Evolutionary conservation across 2,888 invertebrate species (phyloP), one percentile per base, ranked within the genome.

Genomic region (Erebia ligea): DNA sequence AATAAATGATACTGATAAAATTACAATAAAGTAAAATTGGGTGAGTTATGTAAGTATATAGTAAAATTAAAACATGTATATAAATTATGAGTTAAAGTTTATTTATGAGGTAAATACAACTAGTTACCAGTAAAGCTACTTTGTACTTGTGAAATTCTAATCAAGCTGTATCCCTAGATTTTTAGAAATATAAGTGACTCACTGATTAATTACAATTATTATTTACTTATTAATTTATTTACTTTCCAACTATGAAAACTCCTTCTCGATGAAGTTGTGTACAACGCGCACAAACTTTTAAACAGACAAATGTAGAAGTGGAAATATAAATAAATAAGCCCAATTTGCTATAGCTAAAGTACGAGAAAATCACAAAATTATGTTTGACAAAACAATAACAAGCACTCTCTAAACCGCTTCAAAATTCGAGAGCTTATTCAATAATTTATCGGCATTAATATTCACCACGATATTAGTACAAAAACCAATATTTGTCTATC

Each of bases 401-500:
- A 59, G 42, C 68, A 70, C 50, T 72, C 67, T 8, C 54, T 17
- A 62, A 59, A 63, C 54, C 34, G n/a, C 61, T 67, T 65, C 25
- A 52, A 64, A 72, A 72, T 70, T 68, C 40, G 48, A 50, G 58
- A 59, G 68, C 66, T 68, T 61, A 54, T 68, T 70, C 62, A 42
- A 68, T 67, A 50, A 68, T 67, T 64, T 69, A 68, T 67, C 66
- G 58, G 58, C 69, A 68, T 59, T 65, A 70, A 72, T 72, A 68
- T 66, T 70, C 72, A 54, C 54, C 56, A 62, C 61, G 62, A 68
- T 19, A 70, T 73, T 73, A 70, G 61, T 59, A 66, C 66, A 34
- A 67, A 54, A 67, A 48, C 67, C 63, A 74, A 74, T 73, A 70
- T 74, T 72, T 72, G 66, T 72, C 72, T 70, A 68, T 67, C 61